These are phyloP conservation scores for Rhyzopertha dominica DNA, from an alignment of 1,140 invertebrate genomes.

Conservation along the genomic window DNA sequence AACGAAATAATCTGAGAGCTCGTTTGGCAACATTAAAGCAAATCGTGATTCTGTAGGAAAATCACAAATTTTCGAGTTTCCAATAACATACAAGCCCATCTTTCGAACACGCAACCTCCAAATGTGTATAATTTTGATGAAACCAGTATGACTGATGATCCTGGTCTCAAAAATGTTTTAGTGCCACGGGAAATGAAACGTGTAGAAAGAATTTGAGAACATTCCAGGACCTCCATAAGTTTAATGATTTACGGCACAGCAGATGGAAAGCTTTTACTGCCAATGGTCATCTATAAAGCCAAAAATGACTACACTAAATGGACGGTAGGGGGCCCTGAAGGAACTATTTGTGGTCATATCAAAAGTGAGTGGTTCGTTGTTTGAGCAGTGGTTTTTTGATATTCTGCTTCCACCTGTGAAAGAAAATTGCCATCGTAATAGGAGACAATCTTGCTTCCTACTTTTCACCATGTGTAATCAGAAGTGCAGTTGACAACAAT, in stretches of 20 bases:
- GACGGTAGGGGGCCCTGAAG: slow-evolving; percentile 16
- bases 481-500: no score
- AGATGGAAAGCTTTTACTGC: slow-evolving; percentile 23
- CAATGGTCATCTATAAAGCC: slow-evolving; percentile 36
- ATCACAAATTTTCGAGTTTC: no score
- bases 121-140: slow-evolving; percentile 13
- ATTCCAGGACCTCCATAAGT: slow-evolving; percentile 8
- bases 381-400: slow-evolving; percentile 29
- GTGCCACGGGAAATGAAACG: slow-evolving; percentile 3
- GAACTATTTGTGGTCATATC: slow-evolving; percentile 21
- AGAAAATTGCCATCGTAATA: no score
- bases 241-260: slow-evolving; percentile 31
- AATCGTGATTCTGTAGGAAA: no score
- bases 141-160: slow-evolving; percentile 12
- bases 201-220: slow-evolving; percentile 7
- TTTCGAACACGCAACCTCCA: no score
- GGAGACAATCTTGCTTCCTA: no score
- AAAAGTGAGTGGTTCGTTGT: slow-evolving; percentile 37
- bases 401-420: background rate
- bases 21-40: no score
- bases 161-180: slow-evolving; percentile 7
- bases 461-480: no score
- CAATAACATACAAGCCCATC: no score
- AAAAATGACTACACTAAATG: slow-evolving; percentile 29
- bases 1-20: no score